Base-by-base conservation (phyloP, 2,888 invertebrate species). In the Meiosimyza decipiens region DNA sequence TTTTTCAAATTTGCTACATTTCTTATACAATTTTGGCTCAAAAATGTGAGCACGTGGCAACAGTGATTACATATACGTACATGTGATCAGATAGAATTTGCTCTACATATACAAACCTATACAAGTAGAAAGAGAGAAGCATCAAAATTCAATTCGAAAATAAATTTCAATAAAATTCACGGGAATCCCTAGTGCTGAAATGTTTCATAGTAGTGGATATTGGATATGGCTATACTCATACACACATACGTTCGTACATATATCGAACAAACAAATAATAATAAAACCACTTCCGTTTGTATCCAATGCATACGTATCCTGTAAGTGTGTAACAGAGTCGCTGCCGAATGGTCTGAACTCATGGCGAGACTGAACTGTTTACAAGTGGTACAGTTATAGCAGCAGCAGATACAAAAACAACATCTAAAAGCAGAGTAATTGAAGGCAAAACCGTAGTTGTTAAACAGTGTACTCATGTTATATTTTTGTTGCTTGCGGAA, bases 111-210 rank as follows among this genome's bases (percentile, higher is more conserved):
- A 47, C 16, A 47, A 9, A 11, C 47, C 1, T 22, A 22, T 22
- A 16, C n/a, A 11, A 18, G 18, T 47, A 16, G 16, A 1, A 11
- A 13, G 16, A 16, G 11, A 55, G 40, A 18, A 67, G 55, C 66
- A 67, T 40, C 47, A 40, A 55, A 67, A 54, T 66, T 66, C 66
- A 66, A 55, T 66, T 66, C 40, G 55, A 66, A 52, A 54, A 67
- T 67, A 67, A 67, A 67, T 67, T 67, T 67, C 66, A 67, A 67
- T 67, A 55, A 67, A 67, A 67, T 54, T 47, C 11, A 54, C 9
- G 63, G n/a, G n/a, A 18, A n/a, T 54, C 54, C 54, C n/a, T 54
- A n/a, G 18, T 57, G 16, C 12, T 40, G 40, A 6, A 40, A 40
- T 9, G 6, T 6, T 40, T 40, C 40, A 9, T 40, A 40, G 40